Base-by-base conservation (phyloP, 2,888 invertebrate species). In the Mayetiola destructor region DNA sequence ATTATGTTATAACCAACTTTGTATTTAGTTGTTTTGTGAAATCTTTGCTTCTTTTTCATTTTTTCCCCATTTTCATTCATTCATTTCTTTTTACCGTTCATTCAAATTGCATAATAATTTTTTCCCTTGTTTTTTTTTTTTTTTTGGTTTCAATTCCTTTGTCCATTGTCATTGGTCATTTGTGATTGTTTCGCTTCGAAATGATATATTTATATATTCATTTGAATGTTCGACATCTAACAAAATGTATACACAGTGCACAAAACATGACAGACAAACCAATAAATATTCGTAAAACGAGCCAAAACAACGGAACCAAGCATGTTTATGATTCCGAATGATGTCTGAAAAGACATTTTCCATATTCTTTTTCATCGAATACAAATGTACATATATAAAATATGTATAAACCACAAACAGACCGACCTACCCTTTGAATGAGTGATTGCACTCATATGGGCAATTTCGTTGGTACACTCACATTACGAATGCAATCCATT, bases 1-100 rank as follows among this genome's bases (percentile, higher is more conserved):
- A 48, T 48, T 48, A 48, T 48, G n/a, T 48, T 48, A 48, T 48
- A 27, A 48, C 48, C 23, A 48, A 27, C 48, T 48, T n/a, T 48
- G n/a, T 48, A 48, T 27, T n/a, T 48, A 27, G 48, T n/a, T n/a
- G n/a, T 48, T 48, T 27, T 48, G 27, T 48, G 23, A 23, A 48
- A 27, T 27, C 48, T n/a, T n/a, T n/a, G n/a, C n/a, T n/a, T 48
- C 27, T 48, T 48, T 48, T 48, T 9, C n/a, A n/a, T n/a, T n/a
- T n/a, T n/a, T n/a, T n/a, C n/a, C n/a, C n/a, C n/a, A n/a, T n/a
- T n/a, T n/a, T n/a, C n/a, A n/a, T n/a, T n/a, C n/a, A n/a, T n/a
- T n/a, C n/a, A n/a, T n/a, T n/a, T n/a, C n/a, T n/a, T n/a, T n/a
- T 32, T 32, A 6, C 10, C 32, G 10, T 32, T 32, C 10, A 9